phyloP scores from a whole-genome alignment of 2,113 vertebrate species.

The Silurus meridionalis region DNA sequence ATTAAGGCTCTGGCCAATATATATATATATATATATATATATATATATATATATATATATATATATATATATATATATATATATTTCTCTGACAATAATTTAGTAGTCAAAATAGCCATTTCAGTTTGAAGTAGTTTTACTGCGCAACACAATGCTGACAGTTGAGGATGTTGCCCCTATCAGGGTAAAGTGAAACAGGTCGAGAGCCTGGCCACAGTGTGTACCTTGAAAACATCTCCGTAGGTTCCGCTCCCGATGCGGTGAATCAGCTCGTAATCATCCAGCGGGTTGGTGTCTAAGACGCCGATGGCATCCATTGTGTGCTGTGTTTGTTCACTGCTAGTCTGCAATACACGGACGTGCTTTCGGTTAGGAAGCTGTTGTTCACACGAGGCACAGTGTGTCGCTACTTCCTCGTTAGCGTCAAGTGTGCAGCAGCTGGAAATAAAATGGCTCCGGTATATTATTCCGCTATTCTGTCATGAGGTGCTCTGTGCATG shows the following conservation, averaged over 20 bases:
- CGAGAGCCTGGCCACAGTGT: background rate
- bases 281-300: slow-evolving; percentile 72
- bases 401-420: slow-evolving; percentile 53
- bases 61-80: background rate
- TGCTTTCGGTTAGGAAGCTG: background rate
- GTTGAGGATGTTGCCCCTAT: background rate
- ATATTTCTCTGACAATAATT: background rate
- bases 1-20: background rate
- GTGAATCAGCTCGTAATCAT: slow-evolving; percentile 75
- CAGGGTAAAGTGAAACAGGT: background rate
- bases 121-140: background rate
- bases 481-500: background rate
- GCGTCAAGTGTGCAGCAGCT: slow-evolving; percentile 31
- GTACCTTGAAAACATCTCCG: slow-evolving; percentile 79
- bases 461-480: background rate
- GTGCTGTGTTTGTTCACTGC: background rate
- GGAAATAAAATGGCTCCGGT: slow-evolving; percentile 27
- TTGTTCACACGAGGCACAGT: background rate
- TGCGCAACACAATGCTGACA: background rate
- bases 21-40: background rate
- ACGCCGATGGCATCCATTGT: slow-evolving; percentile 65
- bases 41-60: background rate
- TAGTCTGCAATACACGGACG: background rate
- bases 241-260: slow-evolving; percentile 78
- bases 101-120: background rate